Evolutionary conservation across 2,113 vertebrate species (phyloP), one percentile per base, ranked within the genome.

Genomic region (Crocuta crocuta): DNA sequence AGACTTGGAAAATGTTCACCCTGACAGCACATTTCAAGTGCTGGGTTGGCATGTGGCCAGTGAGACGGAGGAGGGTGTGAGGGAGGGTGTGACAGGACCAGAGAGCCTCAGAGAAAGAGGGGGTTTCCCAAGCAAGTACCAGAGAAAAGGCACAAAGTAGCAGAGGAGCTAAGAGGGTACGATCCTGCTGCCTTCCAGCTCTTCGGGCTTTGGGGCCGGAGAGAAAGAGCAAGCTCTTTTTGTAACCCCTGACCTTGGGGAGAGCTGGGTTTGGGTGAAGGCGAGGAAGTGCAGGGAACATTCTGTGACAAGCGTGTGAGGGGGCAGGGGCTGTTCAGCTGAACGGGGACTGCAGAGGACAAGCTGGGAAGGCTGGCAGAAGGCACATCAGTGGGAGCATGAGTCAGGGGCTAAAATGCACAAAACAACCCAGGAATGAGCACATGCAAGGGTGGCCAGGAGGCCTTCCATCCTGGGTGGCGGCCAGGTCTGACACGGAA

Each of bases 321-420:
- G 26, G 76, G 65, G 33, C 15, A 43, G 90, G 63, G 39, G 10
- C 6, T 15, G 50, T 88, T 23, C 45, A n/a, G 43, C 48, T 26
- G 24, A 39, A 15, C 28, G 39, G 68, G 78, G 55, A 93, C 43
- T 86, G 83, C 95, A 94, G 87, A 70, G 92, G 71, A 45, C 89
- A 48, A 50, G 4, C 45, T 65, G 82, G 45, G 61, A 95, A 48
- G 55, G n/a, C 0, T 74, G 79, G 58, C 92, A 89, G 82, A 78
- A 63, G 63, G 23, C 65, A 28, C 28, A 7, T 74, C 53, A 7
- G 73, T 86, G 65, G 90, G 90, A 95, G 76, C 79, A 45, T 92
- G 95, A 94, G 58, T 95, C 95, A 94, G 76, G 85, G 4, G 23
- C 71, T 81, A 24, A 74, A 76, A 58, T 61, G 81, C 24, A 21